Conservation (phyloP, 2,888 invertebrate genomes). For the Odontocolon sp. region DNA sequence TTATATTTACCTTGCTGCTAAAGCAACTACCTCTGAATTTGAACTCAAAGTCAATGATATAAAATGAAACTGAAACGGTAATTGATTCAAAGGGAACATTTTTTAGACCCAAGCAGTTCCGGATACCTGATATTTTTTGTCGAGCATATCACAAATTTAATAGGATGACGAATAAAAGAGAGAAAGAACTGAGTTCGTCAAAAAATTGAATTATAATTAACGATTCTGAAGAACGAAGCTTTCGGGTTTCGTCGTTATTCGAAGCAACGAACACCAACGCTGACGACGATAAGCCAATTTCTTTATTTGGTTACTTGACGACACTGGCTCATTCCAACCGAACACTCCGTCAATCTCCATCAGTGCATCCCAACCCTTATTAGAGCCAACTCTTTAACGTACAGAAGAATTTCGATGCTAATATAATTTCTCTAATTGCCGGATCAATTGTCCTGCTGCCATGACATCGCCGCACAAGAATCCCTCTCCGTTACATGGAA, state of each 20-base stretch:
- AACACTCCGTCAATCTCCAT: constrained; percentile 25
- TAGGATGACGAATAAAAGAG: not conserved
- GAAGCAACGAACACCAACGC: not conserved
- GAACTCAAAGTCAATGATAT: too few species aligned
- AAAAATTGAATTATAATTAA: constrained; percentile 50
- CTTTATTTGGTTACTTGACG: constrained; percentile 47
- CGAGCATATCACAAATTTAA: constrained; percentile 12
- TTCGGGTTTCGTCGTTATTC: not conserved
- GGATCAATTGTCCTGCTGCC: not conserved
- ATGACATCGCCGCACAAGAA: not conserved
- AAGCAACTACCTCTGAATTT: too few species aligned
- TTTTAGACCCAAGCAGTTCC: too few species aligned
- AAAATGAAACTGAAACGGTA: too few species aligned
- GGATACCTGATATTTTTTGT: too few species aligned
- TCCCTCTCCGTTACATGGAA: constrained; percentile 66
- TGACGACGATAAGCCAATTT: constrained; percentile 31
- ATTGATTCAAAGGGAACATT: too few species aligned
- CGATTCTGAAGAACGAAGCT: not conserved
- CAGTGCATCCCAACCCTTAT: not conserved
- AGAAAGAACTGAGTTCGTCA: not conserved
- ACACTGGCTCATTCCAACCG: constrained; percentile 33
- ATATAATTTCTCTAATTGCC: not conserved
- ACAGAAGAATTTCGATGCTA: not conserved
- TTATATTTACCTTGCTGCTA: too few species aligned
- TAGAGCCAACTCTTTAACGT: not conserved